Evolutionary conservation across 2,113 vertebrate species (phyloP), one percentile per base, ranked within the genome.

Genomic region (Gyps fulvus): DNA sequence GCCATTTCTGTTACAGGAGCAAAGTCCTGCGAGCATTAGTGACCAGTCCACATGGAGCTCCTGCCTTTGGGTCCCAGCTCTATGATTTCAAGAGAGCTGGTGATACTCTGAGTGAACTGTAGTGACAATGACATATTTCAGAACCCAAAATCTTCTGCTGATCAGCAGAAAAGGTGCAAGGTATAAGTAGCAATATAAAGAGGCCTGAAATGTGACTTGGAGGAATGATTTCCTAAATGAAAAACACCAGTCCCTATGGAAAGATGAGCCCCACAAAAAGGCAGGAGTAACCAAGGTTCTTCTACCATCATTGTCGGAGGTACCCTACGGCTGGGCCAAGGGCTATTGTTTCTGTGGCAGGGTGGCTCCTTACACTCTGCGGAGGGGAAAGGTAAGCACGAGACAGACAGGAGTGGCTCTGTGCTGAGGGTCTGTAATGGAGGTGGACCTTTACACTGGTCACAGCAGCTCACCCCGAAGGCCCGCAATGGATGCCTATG

Each of bases 321-420:
- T 36, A 23, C 3, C 54, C 36, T 36, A 13, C 2, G 3, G 9
- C 40, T 15, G 45, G 31, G 23, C 23, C 59, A 67, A 87, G 19
- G 22, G 22, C 15, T 21, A 4, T 26, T 47, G 4, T 8, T 57
- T 36, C 65, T 38, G 34, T 2, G 7, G 19, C 16, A 72, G 78
- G 32, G 43, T 42, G 11, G 16, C 5, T 76, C 15, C 36, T 26
- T 10, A 2, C 32, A 14, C 31, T 57, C 43, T 31, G 29, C 3
- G 5, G 58, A 50, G 2, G 9, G 26, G n/a, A 87, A 59, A 3
- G 4, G 22, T 13, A 47, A 83, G 13, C 32, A 38, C 1, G 0
- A 66, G 27, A 31, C 17, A 65, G 21, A 49, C 27, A 22, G 45
- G 16, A 73, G 20, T 10, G 4, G 27, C 27, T 85, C 47, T 70